Evolutionary conservation across 2,797 vertebrate genomes (phyloP).

Genomic region (Ceryle rudis): DNA sequence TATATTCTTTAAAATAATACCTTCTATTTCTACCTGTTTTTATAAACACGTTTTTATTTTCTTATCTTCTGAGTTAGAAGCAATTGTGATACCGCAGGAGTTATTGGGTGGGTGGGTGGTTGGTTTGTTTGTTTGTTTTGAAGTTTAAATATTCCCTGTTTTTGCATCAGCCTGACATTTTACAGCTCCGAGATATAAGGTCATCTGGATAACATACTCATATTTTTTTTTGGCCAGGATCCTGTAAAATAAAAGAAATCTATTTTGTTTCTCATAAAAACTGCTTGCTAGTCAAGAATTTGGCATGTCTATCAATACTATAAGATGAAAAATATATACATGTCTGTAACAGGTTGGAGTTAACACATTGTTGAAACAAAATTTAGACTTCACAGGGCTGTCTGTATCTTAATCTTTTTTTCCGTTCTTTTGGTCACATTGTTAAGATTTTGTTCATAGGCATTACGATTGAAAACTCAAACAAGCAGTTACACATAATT

Average conservation of each 20-base stretch:
- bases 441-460: not conserved
- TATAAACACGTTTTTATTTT: not conserved
- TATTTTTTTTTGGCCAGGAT: not conserved
- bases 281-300: not conserved
- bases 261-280: not conserved
- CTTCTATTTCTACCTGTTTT: not conserved
- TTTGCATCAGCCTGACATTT: not conserved
- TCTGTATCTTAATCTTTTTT: not conserved
- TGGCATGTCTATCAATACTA: not conserved
- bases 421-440: not conserved
- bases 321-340: not conserved
- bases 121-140: not conserved
- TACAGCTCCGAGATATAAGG: not conserved
- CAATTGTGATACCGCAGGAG: not conserved
- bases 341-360: not conserved
- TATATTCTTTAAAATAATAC: not conserved
- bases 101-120: not conserved
- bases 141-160: not conserved
- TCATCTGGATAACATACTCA: not conserved
- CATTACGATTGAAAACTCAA: not conserved
- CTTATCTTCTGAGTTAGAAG: not conserved
- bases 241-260: not conserved
- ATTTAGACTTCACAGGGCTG: not conserved
- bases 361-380: fast-evolving
- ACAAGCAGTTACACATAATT: not conserved